Evolutionary conservation across 2,888 invertebrate species (phyloP).

Genomic region (Xanthia togata): DNA sequence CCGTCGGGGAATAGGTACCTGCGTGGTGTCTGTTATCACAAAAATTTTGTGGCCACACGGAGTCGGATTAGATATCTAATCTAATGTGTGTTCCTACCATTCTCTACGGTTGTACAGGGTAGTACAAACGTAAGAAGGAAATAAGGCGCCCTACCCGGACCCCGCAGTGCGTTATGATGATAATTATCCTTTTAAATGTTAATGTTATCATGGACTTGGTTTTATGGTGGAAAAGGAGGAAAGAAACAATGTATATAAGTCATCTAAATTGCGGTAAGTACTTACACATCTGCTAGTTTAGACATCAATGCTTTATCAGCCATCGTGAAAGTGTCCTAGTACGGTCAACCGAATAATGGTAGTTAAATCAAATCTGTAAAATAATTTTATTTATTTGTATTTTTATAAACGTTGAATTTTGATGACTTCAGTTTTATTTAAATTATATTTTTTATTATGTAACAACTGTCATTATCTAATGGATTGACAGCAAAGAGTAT

Average conservation of each 20-base stretch:
- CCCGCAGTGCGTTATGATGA: not conserved
- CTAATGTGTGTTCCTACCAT: too few relatives aligned
- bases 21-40: not conserved
- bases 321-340: conserved; percentile 64
- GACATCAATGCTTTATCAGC: conserved; percentile 66
- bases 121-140: too few relatives aligned
- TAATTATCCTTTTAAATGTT: too few relatives aligned
- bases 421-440: not conserved
- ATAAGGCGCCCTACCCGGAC: not conserved
- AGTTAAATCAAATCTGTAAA: not conserved
- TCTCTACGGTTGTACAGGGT: too few relatives aligned
- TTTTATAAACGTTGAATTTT: conserved; percentile 8
- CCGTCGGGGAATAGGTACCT: too few relatives aligned
- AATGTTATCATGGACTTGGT: not conserved
- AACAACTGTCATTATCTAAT: conserved; percentile 21
- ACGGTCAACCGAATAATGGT: not conserved
- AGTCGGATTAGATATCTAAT: not conserved
- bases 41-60: not conserved
- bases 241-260: too few relatives aligned
- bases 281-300: conserved; percentile 79
- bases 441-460: conserved; percentile 7
- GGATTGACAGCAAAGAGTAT: not conserved
- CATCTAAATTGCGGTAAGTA: conserved; percentile 36
- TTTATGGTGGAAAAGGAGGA: not conserved
- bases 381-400: conserved; percentile 7